Evolutionary conservation across 2,113 vertebrate species (phyloP).

Genomic region (Dolichallabes microphthalmus): DNA sequence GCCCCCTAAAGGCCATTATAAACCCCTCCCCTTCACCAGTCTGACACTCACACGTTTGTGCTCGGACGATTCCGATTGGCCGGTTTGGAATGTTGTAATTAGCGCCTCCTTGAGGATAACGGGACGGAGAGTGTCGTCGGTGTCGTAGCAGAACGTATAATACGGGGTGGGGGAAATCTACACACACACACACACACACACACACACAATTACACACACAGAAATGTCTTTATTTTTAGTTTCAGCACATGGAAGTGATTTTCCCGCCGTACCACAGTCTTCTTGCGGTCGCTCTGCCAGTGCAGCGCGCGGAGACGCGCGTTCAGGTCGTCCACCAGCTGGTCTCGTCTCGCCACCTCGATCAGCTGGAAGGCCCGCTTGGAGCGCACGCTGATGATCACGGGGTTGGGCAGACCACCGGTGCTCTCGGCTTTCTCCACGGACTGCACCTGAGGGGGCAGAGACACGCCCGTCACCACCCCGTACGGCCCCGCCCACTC

Average conservation of each 20-base stretch:
- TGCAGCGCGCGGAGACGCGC: conserved; percentile 72
- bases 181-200: conserved; percentile 12
- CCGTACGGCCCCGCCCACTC: neutral
- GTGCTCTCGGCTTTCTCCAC: conserved; percentile 95
- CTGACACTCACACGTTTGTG: conserved; percentile 69
- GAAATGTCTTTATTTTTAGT: no score
- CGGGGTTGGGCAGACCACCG: conserved; percentile 82
- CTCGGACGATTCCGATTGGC: conserved; percentile 62
- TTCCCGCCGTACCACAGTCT: conserved; percentile 55
- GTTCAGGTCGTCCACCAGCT: conserved; percentile 80
- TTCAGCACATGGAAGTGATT: no score
- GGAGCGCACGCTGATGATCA: conserved; percentile 87
- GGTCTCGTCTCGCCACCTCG: conserved; percentile 81
- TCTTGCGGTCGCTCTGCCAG: conserved; percentile 59
- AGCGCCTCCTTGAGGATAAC: conserved; percentile 77
- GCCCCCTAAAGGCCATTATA: neutral
- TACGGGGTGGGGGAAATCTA: conserved; percentile 65
- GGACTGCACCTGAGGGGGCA: conserved; percentile 79
- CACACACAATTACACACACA: neutral
- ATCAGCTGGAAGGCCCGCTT: conserved; percentile 95
- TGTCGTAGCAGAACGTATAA: conserved; percentile 77
- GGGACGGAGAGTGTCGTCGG: conserved; percentile 68
- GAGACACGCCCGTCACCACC: neutral
- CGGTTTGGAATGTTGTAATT: conserved; percentile 76
- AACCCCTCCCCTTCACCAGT: neutral